phyloP scores from a whole-genome alignment of 2,888 invertebrate genomes.

The Spisula subtruncata region DNA sequence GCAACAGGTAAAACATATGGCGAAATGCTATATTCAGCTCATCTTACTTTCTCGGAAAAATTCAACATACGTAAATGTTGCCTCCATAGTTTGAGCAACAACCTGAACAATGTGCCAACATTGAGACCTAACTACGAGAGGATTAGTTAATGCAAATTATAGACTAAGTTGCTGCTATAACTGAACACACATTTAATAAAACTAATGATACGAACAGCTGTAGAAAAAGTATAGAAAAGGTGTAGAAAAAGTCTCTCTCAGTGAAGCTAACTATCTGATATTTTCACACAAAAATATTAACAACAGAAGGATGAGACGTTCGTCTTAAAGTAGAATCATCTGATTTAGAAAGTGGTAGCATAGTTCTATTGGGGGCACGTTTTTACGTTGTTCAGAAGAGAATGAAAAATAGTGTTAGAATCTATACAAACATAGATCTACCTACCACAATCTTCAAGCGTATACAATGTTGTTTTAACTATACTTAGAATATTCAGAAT shows the following conservation, averaged over 20 bases:
- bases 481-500: background rate
- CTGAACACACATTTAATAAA: slow-evolving; percentile 2
- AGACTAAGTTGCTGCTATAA: background rate
- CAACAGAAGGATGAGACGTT: background rate
- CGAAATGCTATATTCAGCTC: background rate
- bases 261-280: background rate
- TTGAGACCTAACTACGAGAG: background rate
- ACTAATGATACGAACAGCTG: slow-evolving; percentile 9
- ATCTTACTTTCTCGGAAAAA: background rate
- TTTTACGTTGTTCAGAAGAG: background rate
- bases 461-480: background rate
- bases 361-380: background rate
- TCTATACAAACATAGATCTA: too few relatives aligned
- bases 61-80: slow-evolving; percentile 8
- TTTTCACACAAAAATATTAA: slow-evolving; percentile 20
- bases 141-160: slow-evolving; percentile 25
- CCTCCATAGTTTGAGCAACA: background rate
- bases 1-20: background rate
- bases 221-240: too few relatives aligned
- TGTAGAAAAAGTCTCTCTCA: background rate
- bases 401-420: background rate
- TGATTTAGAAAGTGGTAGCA: slow-evolving; percentile 3
- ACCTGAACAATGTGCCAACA: background rate
- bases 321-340: slow-evolving; percentile 14
- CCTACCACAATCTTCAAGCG: too few relatives aligned